phyloP scores from a whole-genome alignment of 2,797 vertebrate species.

The Ptychadena robeensis region DNA sequence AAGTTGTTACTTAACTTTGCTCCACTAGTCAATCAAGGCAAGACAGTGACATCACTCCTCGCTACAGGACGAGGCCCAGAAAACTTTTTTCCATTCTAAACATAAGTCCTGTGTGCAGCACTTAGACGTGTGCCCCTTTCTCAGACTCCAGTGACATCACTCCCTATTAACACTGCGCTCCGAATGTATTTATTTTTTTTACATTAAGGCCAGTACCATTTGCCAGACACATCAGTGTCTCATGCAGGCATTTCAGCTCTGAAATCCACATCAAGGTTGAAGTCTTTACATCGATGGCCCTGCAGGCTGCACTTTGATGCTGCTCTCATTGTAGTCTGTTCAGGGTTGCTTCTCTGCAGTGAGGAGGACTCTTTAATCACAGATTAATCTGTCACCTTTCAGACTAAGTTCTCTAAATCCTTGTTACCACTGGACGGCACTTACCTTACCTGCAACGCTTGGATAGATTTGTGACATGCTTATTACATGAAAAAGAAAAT shows the following conservation, averaged over 20 bases:
- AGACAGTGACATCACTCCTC: constrained; percentile 46
- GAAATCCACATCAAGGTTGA: neutral
- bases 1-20: constrained; percentile 20
- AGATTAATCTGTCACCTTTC: constrained; percentile 12
- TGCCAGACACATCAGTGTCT: neutral
- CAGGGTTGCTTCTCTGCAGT: neutral
- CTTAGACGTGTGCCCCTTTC: constrained; percentile 12
- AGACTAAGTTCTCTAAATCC: neutral
- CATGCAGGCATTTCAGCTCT: constrained; percentile 3
- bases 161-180: constrained; percentile 29
- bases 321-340: neutral
- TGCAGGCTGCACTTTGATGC: constrained; percentile 22
- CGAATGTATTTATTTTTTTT: constrained; percentile 19
- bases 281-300: neutral
- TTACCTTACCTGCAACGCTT: too few species aligned
- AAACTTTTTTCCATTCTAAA: constrained; percentile 33
- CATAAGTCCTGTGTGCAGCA: constrained; percentile 5
- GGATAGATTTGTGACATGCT: too few species aligned
- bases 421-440: neutral
- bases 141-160: constrained; percentile 27
- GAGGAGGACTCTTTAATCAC: neutral
- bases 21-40: constrained; percentile 17
- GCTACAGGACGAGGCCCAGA: constrained; percentile 28
- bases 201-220: constrained; percentile 7
- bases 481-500: too few species aligned